Evolutionary conservation across 1,140 invertebrate genomes (phyloP).

Genomic region (Probaryconus sp.): DNA sequence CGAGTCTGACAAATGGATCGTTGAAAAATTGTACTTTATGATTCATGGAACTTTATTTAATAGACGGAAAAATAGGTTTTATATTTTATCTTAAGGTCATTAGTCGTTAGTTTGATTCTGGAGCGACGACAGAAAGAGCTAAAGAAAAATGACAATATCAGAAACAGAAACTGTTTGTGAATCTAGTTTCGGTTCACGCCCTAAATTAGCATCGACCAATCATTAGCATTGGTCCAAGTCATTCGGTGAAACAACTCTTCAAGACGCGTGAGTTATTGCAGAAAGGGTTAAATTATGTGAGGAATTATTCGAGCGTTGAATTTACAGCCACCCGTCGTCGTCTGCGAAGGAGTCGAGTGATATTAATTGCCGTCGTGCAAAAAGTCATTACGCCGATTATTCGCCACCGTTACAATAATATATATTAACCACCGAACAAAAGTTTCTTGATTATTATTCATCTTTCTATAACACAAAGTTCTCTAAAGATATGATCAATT

Average conservation of each 20-base stretch:
- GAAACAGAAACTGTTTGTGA: conserved; percentile 39
- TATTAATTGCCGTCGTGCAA: conserved; percentile 62
- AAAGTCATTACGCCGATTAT: conserved; percentile 54
- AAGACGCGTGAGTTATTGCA: conserved; percentile 64
- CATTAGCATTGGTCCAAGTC: conserved; percentile 65
- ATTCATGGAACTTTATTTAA: too few relatives aligned
- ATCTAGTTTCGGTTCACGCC: conserved; percentile 47
- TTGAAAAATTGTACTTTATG: too few relatives aligned
- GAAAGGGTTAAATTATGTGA: conserved; percentile 67
- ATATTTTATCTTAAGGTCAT: too few relatives aligned
- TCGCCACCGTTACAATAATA: too few relatives aligned
- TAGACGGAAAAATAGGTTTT: too few relatives aligned
- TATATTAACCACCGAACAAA: too few relatives aligned
- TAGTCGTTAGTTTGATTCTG: too few relatives aligned
- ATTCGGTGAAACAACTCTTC: conserved; percentile 59
- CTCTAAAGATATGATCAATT: too few relatives aligned
- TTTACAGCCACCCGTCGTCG: conserved; percentile 59
- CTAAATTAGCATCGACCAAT: conserved; percentile 64
- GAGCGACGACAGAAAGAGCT: too few relatives aligned
- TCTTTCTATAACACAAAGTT: too few relatives aligned
- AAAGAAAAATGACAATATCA: conserved; percentile 50
- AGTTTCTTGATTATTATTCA: too few relatives aligned
- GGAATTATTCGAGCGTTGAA: conserved; percentile 64
- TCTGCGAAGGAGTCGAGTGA: conserved; percentile 63
- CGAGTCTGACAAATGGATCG: too few relatives aligned